Conservation (phyloP, 2,113 vertebrate genomes). For the Hymenochirus boettgeri region DNA sequence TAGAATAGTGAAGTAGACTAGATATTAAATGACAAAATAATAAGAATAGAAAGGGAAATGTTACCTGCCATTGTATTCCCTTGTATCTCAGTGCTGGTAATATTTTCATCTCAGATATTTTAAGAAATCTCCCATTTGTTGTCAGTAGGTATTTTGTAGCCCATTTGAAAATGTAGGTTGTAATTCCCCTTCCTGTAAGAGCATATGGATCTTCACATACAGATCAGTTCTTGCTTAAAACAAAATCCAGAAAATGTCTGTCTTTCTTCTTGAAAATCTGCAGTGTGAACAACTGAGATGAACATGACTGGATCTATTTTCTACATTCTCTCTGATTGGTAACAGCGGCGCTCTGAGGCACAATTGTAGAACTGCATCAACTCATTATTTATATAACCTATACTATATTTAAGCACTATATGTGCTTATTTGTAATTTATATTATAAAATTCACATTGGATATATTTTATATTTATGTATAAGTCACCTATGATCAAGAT, state of each 20-base stretch:
- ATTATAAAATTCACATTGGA: too few species aligned
- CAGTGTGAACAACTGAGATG: slow-evolving; percentile 10
- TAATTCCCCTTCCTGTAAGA: background rate
- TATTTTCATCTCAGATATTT: slow-evolving; percentile 24
- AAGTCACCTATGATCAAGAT: too few species aligned
- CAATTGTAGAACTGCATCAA: slow-evolving; percentile 4
- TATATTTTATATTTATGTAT: too few species aligned
- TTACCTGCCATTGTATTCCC: slow-evolving; percentile 22
- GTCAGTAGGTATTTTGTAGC: too few species aligned
- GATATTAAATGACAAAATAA: background rate
- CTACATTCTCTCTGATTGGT: slow-evolving; percentile 40
- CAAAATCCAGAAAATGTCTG: slow-evolving; percentile 13
- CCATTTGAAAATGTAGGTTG: too few species aligned
- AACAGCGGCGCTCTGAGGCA: slow-evolving; percentile 52
- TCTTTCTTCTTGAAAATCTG: slow-evolving; percentile 7
- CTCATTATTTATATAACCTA: too few species aligned
- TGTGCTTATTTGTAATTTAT: too few species aligned
- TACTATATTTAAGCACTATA: too few species aligned
- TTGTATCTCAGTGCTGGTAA: slow-evolving; percentile 32
- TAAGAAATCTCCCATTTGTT: too few species aligned
- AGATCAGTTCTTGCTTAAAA: too few species aligned
- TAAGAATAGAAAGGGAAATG: slow-evolving; percentile 25
- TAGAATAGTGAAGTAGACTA: slow-evolving; percentile 10
- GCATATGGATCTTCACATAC: too few species aligned
- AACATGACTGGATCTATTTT: background rate